phyloP scores from a whole-genome alignment of 2,888 invertebrate genomes.

The Caenorhabditis doughertyi region DNA sequence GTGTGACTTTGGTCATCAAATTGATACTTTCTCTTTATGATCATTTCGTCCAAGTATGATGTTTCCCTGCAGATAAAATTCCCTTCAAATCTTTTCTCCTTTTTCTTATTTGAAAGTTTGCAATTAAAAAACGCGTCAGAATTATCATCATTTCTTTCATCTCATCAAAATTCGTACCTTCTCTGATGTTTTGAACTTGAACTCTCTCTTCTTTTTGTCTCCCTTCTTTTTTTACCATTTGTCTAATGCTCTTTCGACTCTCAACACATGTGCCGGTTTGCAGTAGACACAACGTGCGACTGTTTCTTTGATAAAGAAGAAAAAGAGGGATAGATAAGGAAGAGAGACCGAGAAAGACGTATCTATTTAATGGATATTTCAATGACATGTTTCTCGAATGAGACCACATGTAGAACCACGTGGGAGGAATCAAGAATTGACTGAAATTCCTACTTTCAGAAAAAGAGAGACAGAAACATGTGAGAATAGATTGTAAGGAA shows the following conservation, averaged over 20 bases:
- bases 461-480: slow-evolving; percentile 20
- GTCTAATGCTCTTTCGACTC: slow-evolving; percentile 1
- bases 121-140: slow-evolving; percentile 29
- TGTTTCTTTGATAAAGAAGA: slow-evolving; percentile 34
- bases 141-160: slow-evolving; percentile 43
- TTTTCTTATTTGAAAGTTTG: slow-evolving; percentile 1
- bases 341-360: slow-evolving; percentile 2
- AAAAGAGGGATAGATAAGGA: not conserved
- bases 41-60: not conserved
- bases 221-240: not conserved
- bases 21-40: not conserved
- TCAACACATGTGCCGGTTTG: slow-evolving; percentile 10
- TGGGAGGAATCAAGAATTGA: not conserved
- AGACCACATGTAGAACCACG: slow-evolving; percentile 15
- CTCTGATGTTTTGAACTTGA: slow-evolving; percentile 53
- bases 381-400: slow-evolving; percentile 19
- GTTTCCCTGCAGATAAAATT: slow-evolving; percentile 27
- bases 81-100: slow-evolving; percentile 24
- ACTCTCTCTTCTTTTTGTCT: slow-evolving; percentile 29
- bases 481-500: slow-evolving; percentile 18
- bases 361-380: slow-evolving; percentile 21
- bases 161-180: not conserved
- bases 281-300: slow-evolving; percentile 39
- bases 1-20: slow-evolving; percentile 13
- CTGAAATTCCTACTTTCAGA: slow-evolving; percentile 12